Percentiles rank a stretch among this genome's conserved stretches.
Conservation (phyloP, 2,888 invertebrate genomes). For the Pseudoips prasinana region DNA sequence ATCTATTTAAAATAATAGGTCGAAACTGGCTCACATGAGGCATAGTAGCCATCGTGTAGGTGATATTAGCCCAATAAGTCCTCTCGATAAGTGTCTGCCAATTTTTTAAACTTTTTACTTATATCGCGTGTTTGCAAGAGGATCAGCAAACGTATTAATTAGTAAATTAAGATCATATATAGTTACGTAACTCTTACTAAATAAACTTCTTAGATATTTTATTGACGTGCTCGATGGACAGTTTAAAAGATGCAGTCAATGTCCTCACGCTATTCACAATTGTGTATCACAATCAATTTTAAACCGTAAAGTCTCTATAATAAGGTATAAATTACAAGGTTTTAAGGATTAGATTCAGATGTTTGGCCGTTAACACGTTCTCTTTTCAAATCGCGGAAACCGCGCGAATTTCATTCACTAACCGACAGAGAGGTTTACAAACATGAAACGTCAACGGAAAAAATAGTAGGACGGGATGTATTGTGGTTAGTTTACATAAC, state of each 20-base stretch:
- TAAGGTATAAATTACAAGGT: conserved; percentile 11
- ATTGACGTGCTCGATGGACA: conserved; percentile 13
- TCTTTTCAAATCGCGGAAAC: conserved; percentile 72
- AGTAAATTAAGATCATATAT: too few species aligned
- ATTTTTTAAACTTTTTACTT: too few species aligned
- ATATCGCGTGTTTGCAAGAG: too few species aligned
- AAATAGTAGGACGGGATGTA: conserved; percentile 76
- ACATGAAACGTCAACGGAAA: conserved; percentile 71
- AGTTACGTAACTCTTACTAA: too few species aligned
- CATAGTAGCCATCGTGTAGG: too few species aligned
- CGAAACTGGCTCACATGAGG: too few species aligned
- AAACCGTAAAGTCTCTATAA: not conserved
- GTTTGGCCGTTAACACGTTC: conserved; percentile 34
- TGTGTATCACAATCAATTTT: conserved; percentile 6
- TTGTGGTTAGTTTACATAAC: conserved; percentile 70
- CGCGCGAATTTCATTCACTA: conserved; percentile 75
- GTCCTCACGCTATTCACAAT: conserved; percentile 30
- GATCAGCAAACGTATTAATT: too few species aligned
- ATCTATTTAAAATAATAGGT: too few species aligned
- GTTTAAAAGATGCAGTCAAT: conserved; percentile 30
- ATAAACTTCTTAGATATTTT: too few species aligned
- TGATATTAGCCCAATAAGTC: too few species aligned
- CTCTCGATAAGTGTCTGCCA: too few species aligned
- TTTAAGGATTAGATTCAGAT: conserved; percentile 24
- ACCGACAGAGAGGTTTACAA: conserved; percentile 69